Conservation (phyloP, 2,797 vertebrate genomes). For the Sebastes umbrosus region DNA sequence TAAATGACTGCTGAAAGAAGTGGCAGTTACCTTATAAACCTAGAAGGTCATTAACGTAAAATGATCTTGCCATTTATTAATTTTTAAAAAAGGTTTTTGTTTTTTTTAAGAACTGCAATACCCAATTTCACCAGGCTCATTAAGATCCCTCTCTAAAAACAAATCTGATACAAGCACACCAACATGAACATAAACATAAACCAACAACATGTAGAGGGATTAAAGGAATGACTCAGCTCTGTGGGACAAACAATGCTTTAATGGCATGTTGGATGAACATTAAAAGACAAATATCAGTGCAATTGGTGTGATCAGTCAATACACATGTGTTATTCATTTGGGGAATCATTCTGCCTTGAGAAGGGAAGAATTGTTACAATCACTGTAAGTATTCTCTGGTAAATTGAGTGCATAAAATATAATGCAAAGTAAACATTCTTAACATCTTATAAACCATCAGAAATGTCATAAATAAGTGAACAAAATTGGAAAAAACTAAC, state of each 20-base stretch:
- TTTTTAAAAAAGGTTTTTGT: too few relatives aligned
- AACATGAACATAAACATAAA: neutral
- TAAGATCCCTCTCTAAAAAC: neutral
- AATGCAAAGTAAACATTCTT: neutral
- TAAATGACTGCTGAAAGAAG: neutral
- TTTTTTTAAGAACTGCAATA: neutral
- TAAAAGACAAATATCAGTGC: constrained; percentile 28
- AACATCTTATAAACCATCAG: constrained; percentile 3
- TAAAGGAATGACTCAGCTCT: neutral
- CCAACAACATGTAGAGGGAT: neutral
- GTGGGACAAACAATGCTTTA: constrained; percentile 54
- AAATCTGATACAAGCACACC: neutral
- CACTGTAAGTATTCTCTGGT: neutral
- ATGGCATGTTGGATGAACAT: constrained; percentile 41
- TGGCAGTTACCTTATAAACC: neutral
- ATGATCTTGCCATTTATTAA: neutral
- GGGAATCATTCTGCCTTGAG: neutral
- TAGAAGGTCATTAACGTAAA: neutral
- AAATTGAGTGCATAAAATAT: neutral
- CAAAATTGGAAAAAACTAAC: neutral
- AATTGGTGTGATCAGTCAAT: neutral
- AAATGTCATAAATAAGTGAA: constrained; percentile 5
- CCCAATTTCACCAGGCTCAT: neutral
- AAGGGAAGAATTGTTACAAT: neutral
- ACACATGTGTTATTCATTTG: neutral